Conservation (phyloP, 1,140 invertebrate species). For the Adelges cooleyi region DNA sequence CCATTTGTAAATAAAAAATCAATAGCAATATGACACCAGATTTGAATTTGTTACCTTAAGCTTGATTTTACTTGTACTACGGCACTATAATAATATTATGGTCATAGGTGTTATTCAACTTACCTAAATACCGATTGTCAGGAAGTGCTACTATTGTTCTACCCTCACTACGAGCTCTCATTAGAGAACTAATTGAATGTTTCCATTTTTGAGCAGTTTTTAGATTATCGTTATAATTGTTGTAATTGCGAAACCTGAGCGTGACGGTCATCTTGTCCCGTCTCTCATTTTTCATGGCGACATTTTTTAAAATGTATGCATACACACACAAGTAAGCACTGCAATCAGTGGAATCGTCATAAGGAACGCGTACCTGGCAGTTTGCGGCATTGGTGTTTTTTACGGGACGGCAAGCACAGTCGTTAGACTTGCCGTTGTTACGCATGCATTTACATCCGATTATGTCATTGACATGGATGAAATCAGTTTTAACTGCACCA, state of each 20-base stretch:
- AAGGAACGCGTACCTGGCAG: neutral
- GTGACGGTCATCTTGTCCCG: constrained; percentile 67
- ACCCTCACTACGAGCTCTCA: constrained; percentile 40
- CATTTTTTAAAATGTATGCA: constrained; percentile 65
- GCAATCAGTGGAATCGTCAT: neutral
- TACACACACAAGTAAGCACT: constrained; percentile 78
- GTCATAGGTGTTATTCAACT: too few relatives aligned
- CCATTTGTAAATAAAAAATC: too few relatives aligned
- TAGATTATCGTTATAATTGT: constrained; percentile 73
- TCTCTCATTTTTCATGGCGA: constrained; percentile 50
- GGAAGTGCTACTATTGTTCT: neutral
- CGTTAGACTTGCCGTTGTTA: neutral
- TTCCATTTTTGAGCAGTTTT: constrained; percentile 72
- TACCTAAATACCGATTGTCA: neutral
- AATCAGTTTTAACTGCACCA: neutral
- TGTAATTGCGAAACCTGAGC: constrained; percentile 62
- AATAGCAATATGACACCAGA: too few relatives aligned
- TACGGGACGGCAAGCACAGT: neutral
- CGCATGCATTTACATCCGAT: constrained; percentile 20
- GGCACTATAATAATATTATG: too few relatives aligned
- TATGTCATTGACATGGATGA: neutral
- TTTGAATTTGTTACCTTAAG: too few relatives aligned
- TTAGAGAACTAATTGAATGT: constrained; percentile 57
- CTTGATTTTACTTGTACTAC: too few relatives aligned
- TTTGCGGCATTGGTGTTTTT: neutral